Evolutionary conservation across 2,797 vertebrate genomes (phyloP).

Genomic region (Vireo griseus): DNA sequence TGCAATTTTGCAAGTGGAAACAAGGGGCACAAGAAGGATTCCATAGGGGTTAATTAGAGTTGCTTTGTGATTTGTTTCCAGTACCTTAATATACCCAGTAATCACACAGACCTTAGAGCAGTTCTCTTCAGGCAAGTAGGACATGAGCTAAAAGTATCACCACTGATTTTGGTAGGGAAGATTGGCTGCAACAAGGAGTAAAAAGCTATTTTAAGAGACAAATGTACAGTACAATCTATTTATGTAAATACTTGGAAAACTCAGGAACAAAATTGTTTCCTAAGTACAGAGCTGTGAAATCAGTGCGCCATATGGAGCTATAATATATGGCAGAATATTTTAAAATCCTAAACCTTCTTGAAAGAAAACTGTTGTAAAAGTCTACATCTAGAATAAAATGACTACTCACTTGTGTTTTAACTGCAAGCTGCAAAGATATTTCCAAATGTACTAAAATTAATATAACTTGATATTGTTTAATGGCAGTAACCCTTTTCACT

Average conservation of each 20-base stretch:
- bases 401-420: background rate
- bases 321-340: constrained; percentile 22
- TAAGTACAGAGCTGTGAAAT: constrained; percentile 42
- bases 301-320: constrained; percentile 13
- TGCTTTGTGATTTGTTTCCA: constrained; percentile 26
- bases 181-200: background rate
- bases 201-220: constrained; percentile 41
- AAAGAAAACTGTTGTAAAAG: background rate
- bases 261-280: constrained; percentile 2
- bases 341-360: background rate
- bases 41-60: background rate
- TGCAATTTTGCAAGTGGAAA: constrained; percentile 43
- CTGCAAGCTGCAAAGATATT: background rate
- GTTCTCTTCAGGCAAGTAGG: constrained; percentile 13
- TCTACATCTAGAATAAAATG: background rate
- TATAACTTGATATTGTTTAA: constrained; percentile 16
- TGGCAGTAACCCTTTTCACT: constrained; percentile 3
- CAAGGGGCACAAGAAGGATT: constrained; percentile 36
- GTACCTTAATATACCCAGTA: background rate
- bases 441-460: constrained; percentile 20
- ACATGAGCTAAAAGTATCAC: background rate
- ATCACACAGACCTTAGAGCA: background rate
- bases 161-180: constrained; percentile 7
- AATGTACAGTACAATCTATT: constrained; percentile 35
- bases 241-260: constrained; percentile 50